Base-by-base conservation (phyloP, 1,140 invertebrate genomes). In the Zaprionus camerounensis region DNA sequence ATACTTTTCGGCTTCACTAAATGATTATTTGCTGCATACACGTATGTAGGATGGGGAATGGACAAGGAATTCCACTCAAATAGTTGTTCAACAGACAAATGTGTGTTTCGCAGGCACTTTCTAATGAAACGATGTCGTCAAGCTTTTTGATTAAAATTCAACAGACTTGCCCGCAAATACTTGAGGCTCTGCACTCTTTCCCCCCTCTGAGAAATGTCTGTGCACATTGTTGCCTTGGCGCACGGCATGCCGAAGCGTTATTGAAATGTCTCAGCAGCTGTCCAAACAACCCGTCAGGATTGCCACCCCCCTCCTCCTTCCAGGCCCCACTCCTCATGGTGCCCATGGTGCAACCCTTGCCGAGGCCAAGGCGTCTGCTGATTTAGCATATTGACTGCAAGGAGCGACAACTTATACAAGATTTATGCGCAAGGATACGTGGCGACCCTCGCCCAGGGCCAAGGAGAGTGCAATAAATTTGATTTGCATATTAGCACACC, bases 401-500 rank as follows among this genome's bases (percentile, higher is more conserved):
- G 82, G 67, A 85, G 76, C 69, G 61, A 49, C 55, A 81, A 91
- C 81, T 91, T 91, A 91, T 91, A 91, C 62, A 91, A 91, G 88
- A 91, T 91, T 91, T 91, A 91, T 91, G 88, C 71, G 76, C 82
- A 91, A 91, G 84, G 90, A 91, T 84, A 78, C 81, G 75, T 78
- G 75, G 81, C 62, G 73, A 88, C 83, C 86, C 84, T 70, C 64
- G 71, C 55, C 78, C 78, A 53, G 56, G 51, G 46, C 15, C 46
- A 24, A 61, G 70, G 69, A 44, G 70, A 83, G 70, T 84, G 85
- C 90, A 86, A 91, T 91, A 85, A 91, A 90, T 87, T 91, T 91
- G 85, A 91, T 91, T 91, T 91, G 85, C 90, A 91, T 91, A 91
- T 91, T 91, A 91, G 90, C 82, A 90, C 90, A 78, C 84, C 79